These are phyloP conservation scores for Perizoma affinitatum DNA, from an alignment of 2,888 invertebrate species.

Conservation along the genomic window DNA sequence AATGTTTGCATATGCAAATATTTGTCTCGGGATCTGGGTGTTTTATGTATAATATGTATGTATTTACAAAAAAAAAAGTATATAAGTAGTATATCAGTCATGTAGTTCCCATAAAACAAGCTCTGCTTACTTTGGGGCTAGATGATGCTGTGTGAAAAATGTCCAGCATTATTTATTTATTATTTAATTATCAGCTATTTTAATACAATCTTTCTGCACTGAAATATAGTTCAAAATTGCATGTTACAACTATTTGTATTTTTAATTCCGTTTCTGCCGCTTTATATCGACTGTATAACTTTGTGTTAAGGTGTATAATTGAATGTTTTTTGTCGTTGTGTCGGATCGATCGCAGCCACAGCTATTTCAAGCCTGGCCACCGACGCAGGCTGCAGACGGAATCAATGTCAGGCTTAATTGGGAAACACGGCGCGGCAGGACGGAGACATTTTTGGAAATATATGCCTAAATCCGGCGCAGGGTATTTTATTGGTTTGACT, in stretches of 20 bases:
- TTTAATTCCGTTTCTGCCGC: neutral
- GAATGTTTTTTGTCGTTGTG: constrained; percentile 17
- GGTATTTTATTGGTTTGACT: neutral
- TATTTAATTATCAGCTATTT: constrained; percentile 5
- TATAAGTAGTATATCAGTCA: no score
- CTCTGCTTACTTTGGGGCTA: no score
- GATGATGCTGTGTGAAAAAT: no score
- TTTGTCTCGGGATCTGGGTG: no score
- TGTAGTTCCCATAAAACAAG: no score
- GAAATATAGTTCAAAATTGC: constrained; percentile 17
- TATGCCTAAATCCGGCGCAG: constrained; percentile 46
- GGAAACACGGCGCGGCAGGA: constrained; percentile 45
- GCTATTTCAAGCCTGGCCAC: constrained; percentile 63
- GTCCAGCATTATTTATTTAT: no score
- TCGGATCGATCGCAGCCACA: constrained; percentile 52
- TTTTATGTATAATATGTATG: no score
- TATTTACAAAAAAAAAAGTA: no score
- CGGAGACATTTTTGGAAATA: constrained; percentile 66
- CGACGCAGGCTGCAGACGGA: constrained; percentile 61
- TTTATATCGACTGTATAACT: constrained; percentile 3
- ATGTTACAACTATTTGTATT: neutral
- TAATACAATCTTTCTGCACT: neutral
- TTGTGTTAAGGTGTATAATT: constrained; percentile 26
- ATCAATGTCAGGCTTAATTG: constrained; percentile 76
- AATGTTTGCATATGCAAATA: no score